Base-by-base conservation (phyloP, 2,113 vertebrate species). In the Salvelinus fontinalis region DNA sequence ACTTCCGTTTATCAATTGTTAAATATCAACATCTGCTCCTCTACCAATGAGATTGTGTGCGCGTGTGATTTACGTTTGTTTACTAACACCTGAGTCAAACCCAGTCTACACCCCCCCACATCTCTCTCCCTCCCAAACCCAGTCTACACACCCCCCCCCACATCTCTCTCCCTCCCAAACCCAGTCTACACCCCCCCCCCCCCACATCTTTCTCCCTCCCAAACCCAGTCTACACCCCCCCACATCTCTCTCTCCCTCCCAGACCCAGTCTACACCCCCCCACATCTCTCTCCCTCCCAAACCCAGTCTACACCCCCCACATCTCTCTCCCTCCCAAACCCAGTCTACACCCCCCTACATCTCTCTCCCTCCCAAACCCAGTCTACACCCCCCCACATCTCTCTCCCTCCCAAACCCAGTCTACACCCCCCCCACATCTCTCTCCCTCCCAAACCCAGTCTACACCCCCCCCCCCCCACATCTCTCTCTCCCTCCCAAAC, bases 1-100 rank as follows among this genome's bases (percentile, higher is more conserved):
- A 83, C 59, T 60, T 60, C 20, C 5, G 34, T 39, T 39, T 39
- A 39, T 60, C n/a, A 60, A n/a, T 22, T 18, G 59, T 9, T 26
- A 66, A 66, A 66, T 22, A 66, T 4, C 64, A 66, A 66, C 22
- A 66, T 66, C 64, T 66, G 22, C 64, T 66, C 64, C 64, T 66
- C 2, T 27, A 60, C 5, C 24, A 27, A 14, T 66, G 64, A 14
- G 60, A 24, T 24, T 65, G 62, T 64, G 20, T 64, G n/a, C 26
- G 64, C 1, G 64, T 65, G 64, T 66, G 64, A 29, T 5, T 9
- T 64, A 8, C 4, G 12, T 66, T 27, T 26, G n/a, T 66, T 22
- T 1, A 9, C 7, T 60, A n/a, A n/a, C 59, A 60, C 59, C 59
- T 60, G 59, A 60, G 59, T 22, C 31, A 31, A 31, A 31, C 31